Evolutionary conservation across 2,888 invertebrate species (phyloP), one percentile per base, ranked within the genome.

Genomic region (Tortrix viridana): DNA sequence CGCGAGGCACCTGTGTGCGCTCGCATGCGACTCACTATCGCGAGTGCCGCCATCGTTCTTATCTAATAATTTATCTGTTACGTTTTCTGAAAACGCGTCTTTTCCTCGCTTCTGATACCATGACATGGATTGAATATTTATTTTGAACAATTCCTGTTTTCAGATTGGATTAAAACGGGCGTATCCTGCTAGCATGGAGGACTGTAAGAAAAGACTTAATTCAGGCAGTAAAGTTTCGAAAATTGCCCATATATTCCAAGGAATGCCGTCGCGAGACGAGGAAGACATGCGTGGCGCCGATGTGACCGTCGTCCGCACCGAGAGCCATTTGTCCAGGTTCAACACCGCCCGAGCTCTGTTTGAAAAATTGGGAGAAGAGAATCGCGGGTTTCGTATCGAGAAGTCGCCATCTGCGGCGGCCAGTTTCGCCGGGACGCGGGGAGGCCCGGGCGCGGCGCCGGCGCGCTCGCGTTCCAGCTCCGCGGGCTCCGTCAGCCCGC

Each of bases 301-400:
- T 75, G 95, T 95, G 43, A 95, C 96, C 12, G 96, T 97, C 49
- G 96, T 96, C 65, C 93, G 97, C 68, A 97, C 97, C 18, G 97
- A 97, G 88, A 97, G 97, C 76, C 97, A 97, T 82, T 94, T 97
- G 76, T 96, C 97, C n/a, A 92, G 97, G 67, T 98, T 98, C 84
- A 97, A 98, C 85, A 97, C 96, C 85, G 98, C 98, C 2, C 93
- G 97, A 67, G 98, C 98, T 46, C 93, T 98, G 61, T 98, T 98
- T 84, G 98, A 98, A 85, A 97, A 97, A 80, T 92, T 98, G 69
- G 95, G 97, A 73, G 94, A 96, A 84, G 95, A 96, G 83, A 94
- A 95, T 84, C 94, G 94, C 71, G 90, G 93, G 56, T 89, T 90
- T 72, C 85, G 86, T 69, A 93, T 95, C 64, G 94, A 94, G 65